Evolutionary conservation across 2,797 vertebrate species (phyloP).

Genomic region (Hephaestus fuliginosus): DNA sequence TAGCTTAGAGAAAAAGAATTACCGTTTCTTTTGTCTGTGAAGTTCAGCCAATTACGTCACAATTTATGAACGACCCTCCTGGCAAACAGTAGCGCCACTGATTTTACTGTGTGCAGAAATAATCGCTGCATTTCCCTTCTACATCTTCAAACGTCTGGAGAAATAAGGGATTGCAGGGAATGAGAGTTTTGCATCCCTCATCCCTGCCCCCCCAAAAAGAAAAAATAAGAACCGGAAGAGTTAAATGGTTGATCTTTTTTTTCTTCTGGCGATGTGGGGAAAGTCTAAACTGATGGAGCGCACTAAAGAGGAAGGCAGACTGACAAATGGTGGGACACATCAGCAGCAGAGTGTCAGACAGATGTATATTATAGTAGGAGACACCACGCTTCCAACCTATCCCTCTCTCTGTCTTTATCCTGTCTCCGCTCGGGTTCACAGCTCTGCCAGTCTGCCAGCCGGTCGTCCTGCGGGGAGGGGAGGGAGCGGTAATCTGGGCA

Average conservation of each 20-base stretch:
- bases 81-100: background rate
- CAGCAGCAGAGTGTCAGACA: slow-evolving; percentile 5
- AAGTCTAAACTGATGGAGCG: background rate
- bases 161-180: background rate
- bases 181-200: slow-evolving; percentile 4
- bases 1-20: slow-evolving; percentile 1
- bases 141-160: background rate
- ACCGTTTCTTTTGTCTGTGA: background rate
- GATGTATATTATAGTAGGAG: slow-evolving; percentile 17
- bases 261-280: slow-evolving; percentile 2
- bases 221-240: slow-evolving; percentile 4
- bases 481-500: slow-evolving; percentile 71
- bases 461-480: slow-evolving; percentile 53
- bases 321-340: slow-evolving; percentile 24
- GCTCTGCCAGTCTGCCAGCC: slow-evolving; percentile 50
- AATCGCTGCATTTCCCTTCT: background rate
- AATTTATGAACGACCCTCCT: background rate
- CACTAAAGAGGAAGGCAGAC: slow-evolving; percentile 24
- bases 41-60: background rate
- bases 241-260: background rate
- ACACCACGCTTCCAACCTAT: slow-evolving; percentile 21
- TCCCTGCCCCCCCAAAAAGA: background rate
- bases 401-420: slow-evolving; percentile 43
- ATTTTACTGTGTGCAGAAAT: background rate
- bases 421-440: slow-evolving; percentile 20